Percentiles rank a stretch among this genome's conserved stretches.
These are phyloP conservation scores for Macrosiphum euphorbiae DNA, from an alignment of 2,888 invertebrate species.

Conservation along the genomic window DNA sequence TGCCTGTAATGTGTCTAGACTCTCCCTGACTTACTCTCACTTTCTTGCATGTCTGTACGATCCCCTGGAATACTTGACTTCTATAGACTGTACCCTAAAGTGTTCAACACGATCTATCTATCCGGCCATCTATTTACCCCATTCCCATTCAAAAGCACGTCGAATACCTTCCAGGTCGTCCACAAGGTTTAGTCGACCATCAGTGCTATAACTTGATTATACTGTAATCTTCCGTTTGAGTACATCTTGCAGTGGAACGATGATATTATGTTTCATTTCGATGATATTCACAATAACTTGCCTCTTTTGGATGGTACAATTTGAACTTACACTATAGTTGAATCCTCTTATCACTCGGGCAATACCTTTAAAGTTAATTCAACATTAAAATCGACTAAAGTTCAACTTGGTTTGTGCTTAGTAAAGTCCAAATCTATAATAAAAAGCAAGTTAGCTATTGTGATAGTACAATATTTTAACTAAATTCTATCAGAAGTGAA, in stretches of 20 bases:
- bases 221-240: neutral
- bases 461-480: neutral
- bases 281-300: neutral
- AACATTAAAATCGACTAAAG: neutral
- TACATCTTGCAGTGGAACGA: neutral
- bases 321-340: neutral
- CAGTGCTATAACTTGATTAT: neutral
- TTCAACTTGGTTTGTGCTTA: too few species aligned
- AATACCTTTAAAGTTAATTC: neutral
- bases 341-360: neutral
- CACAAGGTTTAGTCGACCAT: neutral
- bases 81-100: neutral
- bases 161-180: neutral
- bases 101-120: neutral
- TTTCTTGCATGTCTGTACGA: neutral
- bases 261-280: neutral
- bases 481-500: neutral
- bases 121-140: neutral
- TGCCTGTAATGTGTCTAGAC: neutral
- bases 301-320: neutral
- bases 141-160: neutral
- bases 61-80: neutral
- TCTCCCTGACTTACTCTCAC: neutral
- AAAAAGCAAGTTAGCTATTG: neutral
- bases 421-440: neutral